Percentiles rank a stretch among this genome's conserved stretches.
phyloP scores from a whole-genome alignment of 2,888 invertebrate species.

The Drosophila paramelanica region DNA sequence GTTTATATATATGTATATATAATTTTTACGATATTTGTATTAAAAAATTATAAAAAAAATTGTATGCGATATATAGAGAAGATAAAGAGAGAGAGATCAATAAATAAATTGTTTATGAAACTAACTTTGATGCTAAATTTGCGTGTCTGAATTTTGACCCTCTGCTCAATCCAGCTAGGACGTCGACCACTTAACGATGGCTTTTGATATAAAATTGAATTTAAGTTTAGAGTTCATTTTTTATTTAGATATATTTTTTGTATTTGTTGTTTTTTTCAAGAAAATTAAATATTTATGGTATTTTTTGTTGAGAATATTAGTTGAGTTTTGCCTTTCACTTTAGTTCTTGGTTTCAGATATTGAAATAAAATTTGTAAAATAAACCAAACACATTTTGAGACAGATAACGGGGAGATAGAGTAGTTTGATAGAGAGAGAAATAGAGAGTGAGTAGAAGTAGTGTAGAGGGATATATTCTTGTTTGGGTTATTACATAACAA shows the following conservation, averaged over 20 bases:
- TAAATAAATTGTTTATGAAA: constrained; percentile 82
- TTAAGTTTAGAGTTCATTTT: constrained; percentile 52
- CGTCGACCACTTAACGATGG: constrained; percentile 85
- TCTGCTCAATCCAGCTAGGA: constrained; percentile 85
- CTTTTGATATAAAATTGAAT: constrained; percentile 79
- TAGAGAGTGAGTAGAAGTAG: constrained; percentile 60
- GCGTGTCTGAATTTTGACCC: constrained; percentile 86
- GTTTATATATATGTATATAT: constrained; percentile 15
- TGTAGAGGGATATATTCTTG: constrained; percentile 51
- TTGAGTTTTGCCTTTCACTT: constrained; percentile 41
- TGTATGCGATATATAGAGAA: constrained; percentile 56
- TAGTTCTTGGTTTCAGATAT: constrained; percentile 55
- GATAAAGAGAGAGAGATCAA: constrained; percentile 55
- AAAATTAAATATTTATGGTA: constrained; percentile 54
- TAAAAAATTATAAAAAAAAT: constrained; percentile 43
- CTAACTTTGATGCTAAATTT: constrained; percentile 86
- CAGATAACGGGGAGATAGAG: constrained; percentile 23
- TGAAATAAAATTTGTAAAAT: constrained; percentile 68
- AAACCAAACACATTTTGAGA: constrained; percentile 60
- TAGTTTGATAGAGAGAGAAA: constrained; percentile 39
- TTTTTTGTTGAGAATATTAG: constrained; percentile 20
- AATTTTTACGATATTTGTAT: constrained; percentile 35
- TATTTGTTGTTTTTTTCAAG: constrained; percentile 45
- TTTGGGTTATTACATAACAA: constrained; percentile 67
- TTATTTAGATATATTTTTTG: constrained; percentile 10